Evolutionary conservation across 1,140 invertebrate genomes (phyloP).

Genomic region (Hestina assimilis): DNA sequence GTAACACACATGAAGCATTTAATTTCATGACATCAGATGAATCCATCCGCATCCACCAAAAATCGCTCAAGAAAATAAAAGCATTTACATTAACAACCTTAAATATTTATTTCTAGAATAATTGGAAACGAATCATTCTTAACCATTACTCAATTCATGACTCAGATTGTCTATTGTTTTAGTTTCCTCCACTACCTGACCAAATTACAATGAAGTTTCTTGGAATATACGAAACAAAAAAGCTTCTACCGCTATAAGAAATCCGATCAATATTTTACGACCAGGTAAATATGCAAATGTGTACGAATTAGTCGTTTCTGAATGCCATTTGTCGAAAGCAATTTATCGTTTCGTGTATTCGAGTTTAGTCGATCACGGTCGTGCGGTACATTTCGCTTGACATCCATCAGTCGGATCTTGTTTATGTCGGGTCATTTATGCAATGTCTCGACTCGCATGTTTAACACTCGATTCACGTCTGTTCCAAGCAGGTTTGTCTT

Average conservation of each 20-base stretch:
- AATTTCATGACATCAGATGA: no score
- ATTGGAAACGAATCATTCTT: not conserved
- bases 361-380: constrained; percentile 5
- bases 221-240: constrained; percentile 4
- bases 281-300: constrained; percentile 6
- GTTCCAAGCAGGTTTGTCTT: constrained; percentile 57
- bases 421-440: constrained; percentile 38
- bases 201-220: constrained; percentile 9
- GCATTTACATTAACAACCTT: no score
- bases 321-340: constrained; percentile 21
- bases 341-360: constrained; percentile 20
- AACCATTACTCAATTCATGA: constrained; percentile 1
- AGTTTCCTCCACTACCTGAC: constrained; percentile 4
- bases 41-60: no score
- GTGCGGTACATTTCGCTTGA: constrained; percentile 15
- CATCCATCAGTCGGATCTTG: constrained; percentile 33
- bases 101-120: not conserved
- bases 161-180: constrained; percentile 4
- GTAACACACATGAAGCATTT: no score
- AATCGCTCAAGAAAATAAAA: no score
- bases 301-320: not conserved
- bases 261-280: no score
- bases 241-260: no score
- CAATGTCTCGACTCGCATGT: constrained; percentile 41
- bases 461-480: constrained; percentile 63